Base-by-base conservation (phyloP, 2,113 vertebrate species). In the Phrynocephalus versicolor region DNA sequence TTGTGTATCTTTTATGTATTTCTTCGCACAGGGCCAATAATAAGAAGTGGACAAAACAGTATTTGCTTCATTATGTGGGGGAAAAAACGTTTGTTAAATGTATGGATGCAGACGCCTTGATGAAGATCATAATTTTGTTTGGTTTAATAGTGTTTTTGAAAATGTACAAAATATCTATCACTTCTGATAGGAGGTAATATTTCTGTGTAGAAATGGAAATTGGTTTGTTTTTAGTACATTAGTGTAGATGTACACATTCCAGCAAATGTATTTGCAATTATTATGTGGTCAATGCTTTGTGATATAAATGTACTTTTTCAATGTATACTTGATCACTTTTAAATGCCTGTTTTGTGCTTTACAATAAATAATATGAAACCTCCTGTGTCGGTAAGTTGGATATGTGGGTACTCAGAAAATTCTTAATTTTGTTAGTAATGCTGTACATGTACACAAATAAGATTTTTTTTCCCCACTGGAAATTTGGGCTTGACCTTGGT, bases 321-420 rank as follows among this genome's bases (percentile, higher is more conserved):
- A 98, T 99, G 98, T 99, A 99, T 98, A 98, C 98, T 98, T 98
- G 97, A 97, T 98, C 98, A 98, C 97, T 98, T 99, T 99, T 98
- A 98, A 98, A 98, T 97, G 97, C 97, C 96, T 97, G 97, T 98
- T 97, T 99, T 99, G 98, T 99, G 98, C 99, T 99, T 99, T 99
- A 97, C 98, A 99, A 99, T 99, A 99, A 99, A 99, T 98, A 97
- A 98, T 99, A 98, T 99, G 98, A 99, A 99, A 99, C 98, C 98
- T 99, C 97, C 97, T 99, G 98, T 99, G 98, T 99, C 97, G 99
- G 99, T 99, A 99, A 99, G 99, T 98, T 98, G 97, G 98, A 96
- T 96, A 96, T 96, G 90, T 97, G 96, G 96, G 94, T 95, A 94
- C 95, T 85, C 55, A 94, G 96, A 96, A 87, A 94, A 91, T 91